These are phyloP conservation scores for Sorex fumeus DNA, from an alignment of 2,113 vertebrate genomes.

Conservation along the genomic window DNA sequence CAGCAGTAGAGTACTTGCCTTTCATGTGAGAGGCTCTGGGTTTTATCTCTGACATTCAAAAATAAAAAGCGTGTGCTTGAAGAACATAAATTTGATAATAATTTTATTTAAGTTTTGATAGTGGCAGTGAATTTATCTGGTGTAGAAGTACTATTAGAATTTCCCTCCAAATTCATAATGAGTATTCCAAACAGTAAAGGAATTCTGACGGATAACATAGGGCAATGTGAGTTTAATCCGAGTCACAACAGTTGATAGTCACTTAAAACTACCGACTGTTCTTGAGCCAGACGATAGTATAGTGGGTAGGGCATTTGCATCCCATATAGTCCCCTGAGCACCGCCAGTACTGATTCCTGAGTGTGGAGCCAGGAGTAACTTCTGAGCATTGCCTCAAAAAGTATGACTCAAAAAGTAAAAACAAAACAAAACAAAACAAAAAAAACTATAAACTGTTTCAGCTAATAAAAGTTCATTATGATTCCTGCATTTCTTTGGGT, in stretches of 20 bases:
- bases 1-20: no score
- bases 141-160: slow-evolving; percentile 25
- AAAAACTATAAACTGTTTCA: no score
- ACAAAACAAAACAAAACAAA: no score
- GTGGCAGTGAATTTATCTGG: slow-evolving; percentile 31
- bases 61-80: no score
- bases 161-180: slow-evolving; percentile 44
- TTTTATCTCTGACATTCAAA: no score
- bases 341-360: no score
- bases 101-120: slow-evolving; percentile 27
- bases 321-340: no score
- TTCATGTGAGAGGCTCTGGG: no score
- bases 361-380: no score
- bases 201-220: slow-evolving; percentile 1
- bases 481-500: slow-evolving; percentile 32
- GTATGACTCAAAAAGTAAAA: no score
- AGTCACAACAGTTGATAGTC: not conserved
- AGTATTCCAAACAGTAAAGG: slow-evolving; percentile 7
- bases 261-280: slow-evolving; percentile 1
- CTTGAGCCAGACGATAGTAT: not conserved
- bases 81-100: not conserved
- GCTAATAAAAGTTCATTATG: not conserved
- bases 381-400: no score
- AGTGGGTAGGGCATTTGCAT: no score
- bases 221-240: not conserved